Percentiles rank a stretch among this genome's conserved stretches.
phyloP scores from a whole-genome alignment of 2,888 invertebrate genomes.

The Coelogynopora nodosa region DNA sequence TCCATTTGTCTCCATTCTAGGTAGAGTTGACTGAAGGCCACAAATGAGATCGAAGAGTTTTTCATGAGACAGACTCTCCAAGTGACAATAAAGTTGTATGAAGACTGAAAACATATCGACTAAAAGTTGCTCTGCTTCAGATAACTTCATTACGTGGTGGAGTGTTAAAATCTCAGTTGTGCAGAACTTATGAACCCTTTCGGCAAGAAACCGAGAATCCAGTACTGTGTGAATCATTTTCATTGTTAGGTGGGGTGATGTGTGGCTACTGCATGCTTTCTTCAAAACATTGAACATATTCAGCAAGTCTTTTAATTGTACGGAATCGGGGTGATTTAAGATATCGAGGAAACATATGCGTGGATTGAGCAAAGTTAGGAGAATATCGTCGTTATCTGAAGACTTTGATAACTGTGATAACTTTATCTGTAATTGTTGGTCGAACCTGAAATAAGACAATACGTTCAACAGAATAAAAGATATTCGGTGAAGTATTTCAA shows the following conservation, averaged over 20 bases:
- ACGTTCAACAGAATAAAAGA: no score
- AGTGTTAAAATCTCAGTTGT: neutral
- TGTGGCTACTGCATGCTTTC: constrained; percentile 21
- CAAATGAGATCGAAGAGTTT: neutral
- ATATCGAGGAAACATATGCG: neutral
- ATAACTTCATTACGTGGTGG: neutral
- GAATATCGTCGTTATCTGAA: constrained; percentile 33
- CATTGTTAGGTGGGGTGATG: neutral
- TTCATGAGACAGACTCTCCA: neutral
- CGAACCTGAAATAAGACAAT: no score
- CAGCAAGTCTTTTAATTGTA: neutral
- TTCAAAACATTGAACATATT: neutral
- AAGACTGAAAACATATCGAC: neutral
- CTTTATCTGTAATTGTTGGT: no score
- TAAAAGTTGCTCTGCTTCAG: neutral
- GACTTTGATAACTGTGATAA: no score
- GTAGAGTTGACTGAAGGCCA: neutral
- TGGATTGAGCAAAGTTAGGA: neutral
- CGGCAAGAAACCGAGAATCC: neutral
- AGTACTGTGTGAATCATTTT: constrained; percentile 7
- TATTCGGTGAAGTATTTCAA: no score
- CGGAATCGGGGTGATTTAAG: neutral
- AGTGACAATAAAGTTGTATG: neutral
- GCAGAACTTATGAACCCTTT: neutral
- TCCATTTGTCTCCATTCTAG: neutral